Evolutionary conservation across 2,888 invertebrate genomes (phyloP), one percentile per base, ranked within the genome.

Genomic region (Pocota personata): DNA sequence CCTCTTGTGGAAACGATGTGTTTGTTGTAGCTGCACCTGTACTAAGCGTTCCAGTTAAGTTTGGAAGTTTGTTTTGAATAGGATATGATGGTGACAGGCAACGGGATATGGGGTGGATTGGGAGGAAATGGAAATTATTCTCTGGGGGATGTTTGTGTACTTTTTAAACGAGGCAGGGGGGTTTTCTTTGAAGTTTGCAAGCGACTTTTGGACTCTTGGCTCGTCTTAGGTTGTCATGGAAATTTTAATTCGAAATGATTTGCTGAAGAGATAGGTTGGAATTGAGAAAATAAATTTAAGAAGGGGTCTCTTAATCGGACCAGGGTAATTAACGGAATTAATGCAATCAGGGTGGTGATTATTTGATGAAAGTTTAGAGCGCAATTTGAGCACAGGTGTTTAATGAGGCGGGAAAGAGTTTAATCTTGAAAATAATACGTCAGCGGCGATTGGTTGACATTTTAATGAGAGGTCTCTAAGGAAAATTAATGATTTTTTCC

Each of bases 1-100:
- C 62, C 60, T 40, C 32, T 19, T 43, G n/a, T n/a, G 50, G 58
- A 50, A 43, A 60, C 46, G 50, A 43, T 80, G 62, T 82, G 82
- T 37, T 48, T 77, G 82, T 71, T 76, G 80, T 66, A 71, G 75
- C 79, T 86, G 82, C 82, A 82, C 77, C 86, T 82, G 76, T 71
- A 30, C 72, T 77, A 86, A 86, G 73, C 86, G 76, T 48, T 80
- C 43, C 32, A 35, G 76, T 60, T 58, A 72, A 62, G 76, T 55
- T 82, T 32, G 50, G 46, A 71, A 76, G 75, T 80, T 69, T 75
- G 64, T 75, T 66, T 76, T 57, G 55, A 60, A 55, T 40, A 55
- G 66, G 27, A 62, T 12, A 14, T n/a, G 43, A n/a, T 4, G 37
- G 21, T 43, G 21, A 27, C 7, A 19, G 43, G 10, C 19, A 35